Percentiles rank a stretch among this genome's conserved stretches.
Evolutionary conservation across 2,888 invertebrate species (phyloP).

Genomic region (Listrodromus nycthemerus): DNA sequence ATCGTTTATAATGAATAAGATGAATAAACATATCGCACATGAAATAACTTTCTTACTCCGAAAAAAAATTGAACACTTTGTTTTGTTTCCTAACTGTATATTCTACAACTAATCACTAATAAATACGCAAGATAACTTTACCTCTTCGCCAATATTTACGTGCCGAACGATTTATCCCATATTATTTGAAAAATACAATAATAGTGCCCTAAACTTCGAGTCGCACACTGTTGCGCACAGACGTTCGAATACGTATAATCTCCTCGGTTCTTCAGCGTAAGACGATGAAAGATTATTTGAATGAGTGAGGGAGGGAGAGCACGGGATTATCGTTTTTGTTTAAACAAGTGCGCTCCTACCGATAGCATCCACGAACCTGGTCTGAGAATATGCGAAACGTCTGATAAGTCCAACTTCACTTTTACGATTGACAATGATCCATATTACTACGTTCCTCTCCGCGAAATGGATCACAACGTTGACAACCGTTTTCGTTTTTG

Average conservation of each 20-base stretch:
- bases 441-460: background rate
- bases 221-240: background rate
- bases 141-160: constrained; percentile 13
- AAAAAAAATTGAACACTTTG: background rate
- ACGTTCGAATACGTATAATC: constrained; percentile 7
- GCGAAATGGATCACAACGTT: background rate
- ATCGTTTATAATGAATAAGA: background rate
- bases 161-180: constrained; percentile 22
- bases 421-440: background rate
- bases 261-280: background rate
- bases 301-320: background rate
- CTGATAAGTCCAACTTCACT: no score
- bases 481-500: constrained; percentile 1
- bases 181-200: background rate
- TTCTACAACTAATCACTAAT: background rate
- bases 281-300: background rate
- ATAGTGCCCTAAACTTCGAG: background rate
- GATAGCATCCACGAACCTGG: background rate
- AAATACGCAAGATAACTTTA: constrained; percentile 14
- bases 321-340: constrained; percentile 22
- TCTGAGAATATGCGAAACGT: background rate
- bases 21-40: background rate
- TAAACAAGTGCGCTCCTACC: constrained; percentile 33
- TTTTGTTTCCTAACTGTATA: background rate
- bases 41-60: background rate